Evolutionary conservation across 2,888 invertebrate species (phyloP), one percentile per base, ranked within the genome.

Genomic region (Xylota segnis): DNA sequence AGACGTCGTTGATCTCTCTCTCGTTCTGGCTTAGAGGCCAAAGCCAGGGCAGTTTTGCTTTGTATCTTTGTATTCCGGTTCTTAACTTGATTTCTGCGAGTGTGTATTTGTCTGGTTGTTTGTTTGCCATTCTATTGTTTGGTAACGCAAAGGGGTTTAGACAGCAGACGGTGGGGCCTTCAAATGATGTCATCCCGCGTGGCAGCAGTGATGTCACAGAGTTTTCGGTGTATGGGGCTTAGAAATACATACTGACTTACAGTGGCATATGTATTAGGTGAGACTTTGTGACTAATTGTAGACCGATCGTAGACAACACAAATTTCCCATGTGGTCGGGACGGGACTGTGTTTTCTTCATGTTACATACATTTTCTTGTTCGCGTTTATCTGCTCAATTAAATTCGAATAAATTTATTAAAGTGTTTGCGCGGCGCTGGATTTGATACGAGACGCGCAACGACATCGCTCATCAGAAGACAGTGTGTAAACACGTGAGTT

Each of bases 81-180:
- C 63, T 68, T 61, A 75, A 78, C 61, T 78, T 63, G 78, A 78
- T 70, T 78, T 52, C 43, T 16, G 4, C 52, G 32, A 50, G 59
- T 34, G 45, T 77, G 52, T 37, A 34, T 70, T 32, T 77, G 40
- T 23, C 40, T 40, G 68, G 47, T 70, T 66, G 61, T 77, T 81
- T 82, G 71, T 75, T 79, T 81, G 86, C 72, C 68, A 74, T 81
- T 86, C 82, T 86, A 82, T 82, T 86, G 86, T 86, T 76, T 82
- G 82, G 0, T 66, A 52, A 66, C 23, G 40, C 70, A 5, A 40
- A 4, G 40, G 40, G 23, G 23, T 2, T 3, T 23, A 23, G 23
- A n/a, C 4, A 14, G 3, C 6, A 5, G 43, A 43, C 4, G 37
- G 5, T 37, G 45, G 52, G 37, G n/a, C 50, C 58, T 52, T 63